Percentiles rank a stretch among this genome's conserved stretches.
Conservation (phyloP, 2,797 vertebrate genomes). For the Mormyrus proboscirostris region DNA sequence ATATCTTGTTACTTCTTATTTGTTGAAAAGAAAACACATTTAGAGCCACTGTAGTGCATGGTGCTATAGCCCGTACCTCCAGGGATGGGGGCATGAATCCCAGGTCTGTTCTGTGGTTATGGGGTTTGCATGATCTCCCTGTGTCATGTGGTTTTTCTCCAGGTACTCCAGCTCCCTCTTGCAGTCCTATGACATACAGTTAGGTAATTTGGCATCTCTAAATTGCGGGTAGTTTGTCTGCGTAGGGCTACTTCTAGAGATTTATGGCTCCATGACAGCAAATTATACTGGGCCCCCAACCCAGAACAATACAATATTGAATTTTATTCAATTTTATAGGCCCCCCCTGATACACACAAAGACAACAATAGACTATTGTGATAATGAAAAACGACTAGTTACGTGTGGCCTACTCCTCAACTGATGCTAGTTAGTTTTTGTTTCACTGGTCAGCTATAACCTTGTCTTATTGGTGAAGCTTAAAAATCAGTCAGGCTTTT, state of each 20-base stretch:
- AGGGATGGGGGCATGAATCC: neutral
- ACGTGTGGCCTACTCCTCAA: neutral
- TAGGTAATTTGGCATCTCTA: neutral
- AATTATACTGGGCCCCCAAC: neutral
- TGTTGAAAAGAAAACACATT: neutral
- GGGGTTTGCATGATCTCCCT: neutral
- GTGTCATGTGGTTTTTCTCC: neutral
- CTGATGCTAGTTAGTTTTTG: neutral
- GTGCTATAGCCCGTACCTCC: neutral
- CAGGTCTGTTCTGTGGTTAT: neutral
- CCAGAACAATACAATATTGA: neutral
- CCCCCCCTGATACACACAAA: neutral
- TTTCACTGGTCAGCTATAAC: neutral
- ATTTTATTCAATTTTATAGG: neutral
- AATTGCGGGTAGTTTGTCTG: neutral
- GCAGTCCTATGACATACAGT: neutral
- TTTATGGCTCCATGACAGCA: neutral
- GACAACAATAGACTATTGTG: neutral
- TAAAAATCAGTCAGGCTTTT: neutral
- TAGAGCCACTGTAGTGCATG: neutral
- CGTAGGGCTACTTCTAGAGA: neutral
- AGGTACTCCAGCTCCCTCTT: neutral
- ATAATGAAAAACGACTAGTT: neutral
- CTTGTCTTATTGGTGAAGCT: neutral
- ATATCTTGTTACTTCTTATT: neutral